Conservation (phyloP, 2,113 vertebrate species). For the Brachionichthys hirsutus region DNA sequence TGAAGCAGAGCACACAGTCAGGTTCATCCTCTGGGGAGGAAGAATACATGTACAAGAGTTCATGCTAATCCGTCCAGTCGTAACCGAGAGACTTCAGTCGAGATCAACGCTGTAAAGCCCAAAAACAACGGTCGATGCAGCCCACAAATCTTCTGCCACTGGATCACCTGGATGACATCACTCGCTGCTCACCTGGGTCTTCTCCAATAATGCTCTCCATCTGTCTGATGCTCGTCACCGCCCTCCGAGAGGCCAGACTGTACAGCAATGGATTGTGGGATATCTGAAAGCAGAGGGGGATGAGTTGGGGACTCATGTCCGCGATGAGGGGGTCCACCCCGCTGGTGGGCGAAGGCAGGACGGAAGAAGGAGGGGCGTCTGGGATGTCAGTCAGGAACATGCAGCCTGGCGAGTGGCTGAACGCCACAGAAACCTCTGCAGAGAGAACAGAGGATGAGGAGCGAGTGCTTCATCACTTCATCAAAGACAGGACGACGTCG, state of each 20-base stretch:
- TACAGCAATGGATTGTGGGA: constrained; percentile 82
- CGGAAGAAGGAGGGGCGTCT: constrained; percentile 14
- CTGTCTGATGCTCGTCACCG: constrained; percentile 70
- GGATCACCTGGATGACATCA: not conserved
- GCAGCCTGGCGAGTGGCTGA: constrained; percentile 81
- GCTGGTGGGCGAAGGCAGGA: not conserved
- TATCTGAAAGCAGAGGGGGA: constrained; percentile 73
- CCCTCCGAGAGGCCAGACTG: constrained; percentile 78
- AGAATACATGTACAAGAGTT: too few species aligned
- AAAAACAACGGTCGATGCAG: too few species aligned
- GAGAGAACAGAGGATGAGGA: not conserved
- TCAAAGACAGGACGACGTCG: too few species aligned
- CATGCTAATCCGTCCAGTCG: too few species aligned
- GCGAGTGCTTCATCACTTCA: not conserved
- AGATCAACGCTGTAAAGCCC: too few species aligned
- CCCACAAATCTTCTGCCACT: not conserved
- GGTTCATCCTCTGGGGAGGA: too few species aligned
- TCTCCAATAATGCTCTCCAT: constrained; percentile 77
- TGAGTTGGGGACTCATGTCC: constrained; percentile 23
- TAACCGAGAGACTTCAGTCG: too few species aligned
- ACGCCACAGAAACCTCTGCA: constrained; percentile 80
- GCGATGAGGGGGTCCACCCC: not conserved
- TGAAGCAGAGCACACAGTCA: not conserved
- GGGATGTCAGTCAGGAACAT: constrained; percentile 79
- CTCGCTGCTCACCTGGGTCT: constrained; percentile 80